Evolutionary conservation across 1,140 invertebrate species (phyloP).

Genomic region (Anastrepha ludens): DNA sequence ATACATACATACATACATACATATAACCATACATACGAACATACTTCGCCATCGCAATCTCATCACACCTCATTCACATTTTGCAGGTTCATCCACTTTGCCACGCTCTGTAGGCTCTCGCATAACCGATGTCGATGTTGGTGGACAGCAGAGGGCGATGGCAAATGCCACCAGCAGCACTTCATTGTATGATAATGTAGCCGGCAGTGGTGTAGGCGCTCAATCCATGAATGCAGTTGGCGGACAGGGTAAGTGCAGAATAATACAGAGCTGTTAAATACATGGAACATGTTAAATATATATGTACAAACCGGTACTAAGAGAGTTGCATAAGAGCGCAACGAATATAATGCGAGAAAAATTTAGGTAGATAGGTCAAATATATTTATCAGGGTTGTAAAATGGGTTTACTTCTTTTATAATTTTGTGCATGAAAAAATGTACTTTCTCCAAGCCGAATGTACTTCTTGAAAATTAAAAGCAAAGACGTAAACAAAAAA

Average conservation of each 20-base stretch:
- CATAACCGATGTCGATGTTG: slow-evolving; percentile 80
- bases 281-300: neutral
- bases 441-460: too few relatives aligned
- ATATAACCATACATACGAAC: slow-evolving; percentile 35
- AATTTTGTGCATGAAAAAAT: too few relatives aligned
- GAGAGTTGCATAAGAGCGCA: neutral
- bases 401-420: too few relatives aligned
- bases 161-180: slow-evolving; percentile 88
- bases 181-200: slow-evolving; percentile 92
- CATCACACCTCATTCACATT: slow-evolving; percentile 60
- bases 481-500: too few relatives aligned
- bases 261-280: neutral
- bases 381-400: too few relatives aligned
- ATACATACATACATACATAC: slow-evolving; percentile 22
- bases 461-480: too few relatives aligned
- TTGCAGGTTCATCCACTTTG: slow-evolving; percentile 86
- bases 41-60: slow-evolving; percentile 66
- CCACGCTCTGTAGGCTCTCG: slow-evolving; percentile 85
- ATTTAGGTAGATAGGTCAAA: too few relatives aligned
- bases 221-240: slow-evolving; percentile 49
- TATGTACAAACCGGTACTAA: neutral
- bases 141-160: slow-evolving; percentile 77
- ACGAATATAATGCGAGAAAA: neutral
- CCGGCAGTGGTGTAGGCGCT: slow-evolving; percentile 73
- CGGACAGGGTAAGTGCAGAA: slow-evolving; percentile 50